Base-by-base conservation (phyloP, 2,888 invertebrate species). In the Eupithecia exiguata region DNA sequence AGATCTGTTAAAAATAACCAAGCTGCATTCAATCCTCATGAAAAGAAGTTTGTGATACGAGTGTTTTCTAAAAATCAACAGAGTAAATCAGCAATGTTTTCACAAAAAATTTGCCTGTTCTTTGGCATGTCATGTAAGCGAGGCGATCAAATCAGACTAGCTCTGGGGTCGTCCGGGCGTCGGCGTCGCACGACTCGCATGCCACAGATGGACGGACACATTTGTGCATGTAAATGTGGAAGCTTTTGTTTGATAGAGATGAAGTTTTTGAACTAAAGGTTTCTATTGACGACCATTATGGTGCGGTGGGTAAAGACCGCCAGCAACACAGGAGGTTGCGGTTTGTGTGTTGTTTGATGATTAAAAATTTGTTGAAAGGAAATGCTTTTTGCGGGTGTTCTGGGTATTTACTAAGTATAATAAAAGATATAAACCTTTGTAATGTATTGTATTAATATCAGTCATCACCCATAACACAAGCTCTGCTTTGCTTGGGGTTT, bases 131-230 rank as follows among this genome's bases (percentile, higher is more conserved):
- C 71, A 65, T 65, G 74, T 74, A 58, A 62, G 71, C 61, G 68
- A 69, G 65, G 68, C 68, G 65, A 74, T 74, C 74, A 71, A 74
- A 74, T 74, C 74, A 68, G 68, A 36, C 68, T 68, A 62, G 43
- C 71, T 58, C 68, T 69, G 25, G 43, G 71, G 63, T 43, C 63
- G 30, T 36, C 30, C 65, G 43, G 36, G 43, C 65, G 30, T 30
- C 30, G 30, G 30, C 30, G 46, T 68, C 43, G 68, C 53, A 58
- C 53, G 5, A 0, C 9, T 18, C 18, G 16, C 14, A 5, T n/a
- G 6, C 21, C 58, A n/a, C 40, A 35, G 10, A 65, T 65, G 46
- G 35, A 6, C 16, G 36, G 43, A 74, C 40, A 68, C 14, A 43
- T 69, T 74, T 46, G 40, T 36, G 63, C 9, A 4, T 53, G 10